Base-by-base conservation (phyloP, 2,888 invertebrate species). In the Xestobium rufovillosum region DNA sequence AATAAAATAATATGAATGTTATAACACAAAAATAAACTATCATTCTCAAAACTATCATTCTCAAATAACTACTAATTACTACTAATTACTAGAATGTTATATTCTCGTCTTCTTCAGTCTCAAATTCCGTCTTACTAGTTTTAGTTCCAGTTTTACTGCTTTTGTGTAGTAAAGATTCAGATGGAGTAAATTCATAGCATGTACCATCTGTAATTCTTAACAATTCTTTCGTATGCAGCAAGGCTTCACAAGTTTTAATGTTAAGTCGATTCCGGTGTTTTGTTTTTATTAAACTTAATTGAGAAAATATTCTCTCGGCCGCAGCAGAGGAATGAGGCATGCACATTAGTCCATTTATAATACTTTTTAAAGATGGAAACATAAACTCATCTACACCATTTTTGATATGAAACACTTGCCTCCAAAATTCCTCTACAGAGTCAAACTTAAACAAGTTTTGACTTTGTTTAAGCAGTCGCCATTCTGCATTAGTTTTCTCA, bases 291-390 rank as follows among this genome's bases (percentile, higher is more conserved):
- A 41, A 17, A 28, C 11, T 31, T 26, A 39, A 15, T 26, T 41
- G 37, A 4, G 39, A 41, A 33, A 44, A 41, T 11, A 33, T 34
- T 34, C 41, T 14, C 30, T 44, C 44, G 9, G 39, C 29, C 15
- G 34, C 15, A 17, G 41, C 41, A 17, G 34, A 36, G 2, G 36
- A 36, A 31, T 44, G 44, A 4, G 41, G 37, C 16, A 41, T 26
- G 9, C 29, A 33, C 33, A 41, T 23, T 19, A 41, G 12, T 10
- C 26, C 26, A 14, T 34, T 33, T n/a, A 44, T 29, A n/a, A 41
- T 15, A n/a, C 10, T 14, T 19, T 31, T 34, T 10, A 38, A 28
- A 14, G 32, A 34, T 14, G 28, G 32, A 34, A 41, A 41, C 41
- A 41, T 31, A 11, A 19, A 14, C 30, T 38, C 37, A 14, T 10